Conservation (phyloP, 2,113 vertebrate species). For the Aleadryas rufinucha region DNA sequence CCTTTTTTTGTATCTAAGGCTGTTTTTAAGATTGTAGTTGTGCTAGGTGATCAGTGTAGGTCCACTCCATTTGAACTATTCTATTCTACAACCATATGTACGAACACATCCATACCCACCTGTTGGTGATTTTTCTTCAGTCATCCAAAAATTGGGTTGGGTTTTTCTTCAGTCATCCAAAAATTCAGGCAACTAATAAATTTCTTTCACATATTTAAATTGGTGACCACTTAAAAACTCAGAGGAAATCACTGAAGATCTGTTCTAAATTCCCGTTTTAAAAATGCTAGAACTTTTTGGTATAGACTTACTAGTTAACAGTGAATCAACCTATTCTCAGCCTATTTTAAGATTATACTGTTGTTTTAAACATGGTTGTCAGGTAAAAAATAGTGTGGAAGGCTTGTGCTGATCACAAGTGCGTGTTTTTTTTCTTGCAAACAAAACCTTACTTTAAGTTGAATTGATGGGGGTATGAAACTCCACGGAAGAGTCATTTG, state of each 20-base stretch:
- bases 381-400: neutral
- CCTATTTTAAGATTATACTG: neutral
- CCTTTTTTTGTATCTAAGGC: neutral
- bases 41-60: neutral
- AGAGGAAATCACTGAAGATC: neutral
- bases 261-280: slow-evolving; percentile 25
- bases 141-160: too few species aligned
- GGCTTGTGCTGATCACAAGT: neutral
- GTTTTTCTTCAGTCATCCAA: neutral
- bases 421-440: neutral
- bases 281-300: neutral
- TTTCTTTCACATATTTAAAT: neutral
- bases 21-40: neutral
- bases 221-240: neutral
- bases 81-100: neutral
- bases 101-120: neutral
- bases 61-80: neutral
- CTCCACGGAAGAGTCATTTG: neutral
- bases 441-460: neutral
- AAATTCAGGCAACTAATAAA: neutral
- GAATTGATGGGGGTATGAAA: neutral
- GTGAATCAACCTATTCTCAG: neutral
- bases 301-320: neutral
- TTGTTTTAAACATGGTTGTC: neutral
- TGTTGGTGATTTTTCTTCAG: neutral